Percentiles rank a stretch among this genome's conserved stretches.
Evolutionary conservation across 2,113 vertebrate genomes (phyloP).

Genomic region (Bos taurus): DNA sequence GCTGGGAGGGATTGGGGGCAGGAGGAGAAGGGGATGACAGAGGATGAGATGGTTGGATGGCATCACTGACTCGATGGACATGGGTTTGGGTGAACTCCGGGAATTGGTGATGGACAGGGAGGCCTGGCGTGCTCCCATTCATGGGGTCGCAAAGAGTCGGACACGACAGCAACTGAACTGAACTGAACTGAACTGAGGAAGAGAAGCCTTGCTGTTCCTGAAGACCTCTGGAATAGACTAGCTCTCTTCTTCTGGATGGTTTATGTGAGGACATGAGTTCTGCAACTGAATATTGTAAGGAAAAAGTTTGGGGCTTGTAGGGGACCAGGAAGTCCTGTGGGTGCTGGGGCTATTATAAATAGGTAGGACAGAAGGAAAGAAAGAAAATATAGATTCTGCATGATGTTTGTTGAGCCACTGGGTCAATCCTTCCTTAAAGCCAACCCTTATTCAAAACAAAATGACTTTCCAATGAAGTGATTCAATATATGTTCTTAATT

Average conservation of each 20-base stretch:
- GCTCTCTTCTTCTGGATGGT: neutral
- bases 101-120: no score
- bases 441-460: neutral
- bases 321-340: neutral
- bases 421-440: neutral
- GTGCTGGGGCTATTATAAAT: neutral
- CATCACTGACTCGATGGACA: no score
- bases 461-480: neutral
- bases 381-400: neutral
- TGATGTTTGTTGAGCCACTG: neutral
- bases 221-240: neutral
- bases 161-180: no score
- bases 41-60: no score
- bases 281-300: neutral
- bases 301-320: neutral
- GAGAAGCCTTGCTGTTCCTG: neutral
- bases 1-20: no score
- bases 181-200: no score
- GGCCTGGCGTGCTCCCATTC: no score
- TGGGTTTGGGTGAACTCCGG: no score
- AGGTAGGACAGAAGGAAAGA: neutral
- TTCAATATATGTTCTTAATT: neutral
- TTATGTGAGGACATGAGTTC: neutral
- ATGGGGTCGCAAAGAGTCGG: rapidly evolving
- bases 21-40: no score